Conservation (phyloP, 1,140 invertebrate genomes). For the Ptiloglossa arizonensis region DNA sequence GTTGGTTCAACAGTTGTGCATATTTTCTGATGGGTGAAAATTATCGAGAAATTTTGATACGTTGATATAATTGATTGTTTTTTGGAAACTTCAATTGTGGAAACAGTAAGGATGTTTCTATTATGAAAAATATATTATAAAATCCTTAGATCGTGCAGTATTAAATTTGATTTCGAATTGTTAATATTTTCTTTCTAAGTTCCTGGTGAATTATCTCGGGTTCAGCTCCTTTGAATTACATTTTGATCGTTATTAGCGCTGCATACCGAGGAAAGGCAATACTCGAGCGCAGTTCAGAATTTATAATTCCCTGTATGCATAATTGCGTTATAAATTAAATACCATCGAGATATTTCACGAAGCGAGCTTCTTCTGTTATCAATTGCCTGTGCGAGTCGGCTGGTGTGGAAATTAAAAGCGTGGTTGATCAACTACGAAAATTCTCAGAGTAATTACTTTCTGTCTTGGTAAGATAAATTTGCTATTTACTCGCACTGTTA, state of each 20-base stretch:
- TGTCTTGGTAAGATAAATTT: slow-evolving; percentile 7
- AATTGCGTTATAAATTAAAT: slow-evolving; percentile 7
- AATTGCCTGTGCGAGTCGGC: not conserved
- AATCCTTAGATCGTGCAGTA: too few species aligned
- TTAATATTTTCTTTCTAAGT: not conserved
- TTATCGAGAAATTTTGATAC: too few species aligned
- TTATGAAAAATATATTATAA: too few species aligned
- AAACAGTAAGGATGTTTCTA: too few species aligned
- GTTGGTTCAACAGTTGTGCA: too few species aligned
- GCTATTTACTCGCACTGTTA: not conserved
- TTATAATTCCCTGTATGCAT: not conserved
- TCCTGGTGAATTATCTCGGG: not conserved
- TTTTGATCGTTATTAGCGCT: not conserved
- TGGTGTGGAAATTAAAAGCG: not conserved
- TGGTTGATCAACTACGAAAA: slow-evolving; percentile 18
- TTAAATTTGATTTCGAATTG: not conserved
- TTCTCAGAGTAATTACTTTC: not conserved
- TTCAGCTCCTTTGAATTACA: not conserved
- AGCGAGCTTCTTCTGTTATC: slow-evolving; percentile 3
- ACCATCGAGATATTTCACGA: not conserved
- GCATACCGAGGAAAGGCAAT: not conserved
- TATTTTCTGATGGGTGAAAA: too few species aligned
- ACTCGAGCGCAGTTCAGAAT: not conserved
- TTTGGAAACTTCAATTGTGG: too few species aligned
- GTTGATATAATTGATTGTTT: too few species aligned